Percentiles rank a stretch among this genome's conserved stretches.
phyloP scores from a whole-genome alignment of 2,888 invertebrate genomes.

The Zaprionus bogoriensis region DNA sequence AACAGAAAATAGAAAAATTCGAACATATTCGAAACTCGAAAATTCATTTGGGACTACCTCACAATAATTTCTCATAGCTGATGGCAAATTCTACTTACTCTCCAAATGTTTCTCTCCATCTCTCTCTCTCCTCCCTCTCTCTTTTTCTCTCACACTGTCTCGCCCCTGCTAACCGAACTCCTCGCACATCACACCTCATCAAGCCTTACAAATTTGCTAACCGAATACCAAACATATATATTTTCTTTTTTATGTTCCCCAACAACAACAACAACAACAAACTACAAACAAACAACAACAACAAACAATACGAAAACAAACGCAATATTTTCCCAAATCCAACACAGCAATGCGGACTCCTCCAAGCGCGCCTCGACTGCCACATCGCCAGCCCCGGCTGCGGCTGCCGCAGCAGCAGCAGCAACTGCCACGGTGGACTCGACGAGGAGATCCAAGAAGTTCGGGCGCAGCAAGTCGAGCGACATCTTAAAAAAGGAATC shows the following conservation, averaged over 20 bases:
- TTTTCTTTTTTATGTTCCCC: slow-evolving; percentile 69
- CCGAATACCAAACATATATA: slow-evolving; percentile 63
- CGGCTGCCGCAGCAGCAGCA: slow-evolving; percentile 25
- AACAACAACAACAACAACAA: slow-evolving; percentile 32
- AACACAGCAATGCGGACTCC: slow-evolving; percentile 57
- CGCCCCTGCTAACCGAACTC: neutral
- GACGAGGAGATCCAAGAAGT: slow-evolving; percentile 76
- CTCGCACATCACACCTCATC: slow-evolving; percentile 40
- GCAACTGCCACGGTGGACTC: slow-evolving; percentile 31
- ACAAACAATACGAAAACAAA: slow-evolving; percentile 25
- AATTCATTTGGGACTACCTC: slow-evolving; percentile 22
- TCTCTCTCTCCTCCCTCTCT: slow-evolving; percentile 15
- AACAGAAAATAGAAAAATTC: slow-evolving; percentile 26
- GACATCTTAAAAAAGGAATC: slow-evolving; percentile 87
- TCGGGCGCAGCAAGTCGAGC: slow-evolving; percentile 89
- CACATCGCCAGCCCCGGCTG: slow-evolving; percentile 47
- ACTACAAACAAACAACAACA: slow-evolving; percentile 27
- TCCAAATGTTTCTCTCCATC: slow-evolving; percentile 1
- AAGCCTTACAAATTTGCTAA: slow-evolving; percentile 61
- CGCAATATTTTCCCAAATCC: slow-evolving; percentile 12
- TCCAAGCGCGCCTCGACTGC: slow-evolving; percentile 57
- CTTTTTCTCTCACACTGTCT: slow-evolving; percentile 5
- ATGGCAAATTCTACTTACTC: slow-evolving; percentile 43
- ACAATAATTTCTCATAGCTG: slow-evolving; percentile 66
- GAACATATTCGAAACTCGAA: slow-evolving; percentile 6